Evolutionary conservation across 1,140 invertebrate genomes (phyloP).

Genomic region (Saccostrea glomerata): DNA sequence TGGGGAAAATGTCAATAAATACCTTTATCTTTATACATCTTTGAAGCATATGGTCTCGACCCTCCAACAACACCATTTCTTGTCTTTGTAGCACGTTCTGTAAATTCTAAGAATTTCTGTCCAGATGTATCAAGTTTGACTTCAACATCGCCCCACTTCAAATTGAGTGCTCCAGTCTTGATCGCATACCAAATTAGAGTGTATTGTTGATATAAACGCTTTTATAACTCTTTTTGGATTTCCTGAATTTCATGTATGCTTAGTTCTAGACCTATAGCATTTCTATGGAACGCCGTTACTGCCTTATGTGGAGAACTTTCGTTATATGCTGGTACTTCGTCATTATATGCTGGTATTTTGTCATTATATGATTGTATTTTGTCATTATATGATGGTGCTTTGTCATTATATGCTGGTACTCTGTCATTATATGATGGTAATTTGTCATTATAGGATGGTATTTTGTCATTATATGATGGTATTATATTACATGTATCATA

Average conservation of each 20-base stretch:
- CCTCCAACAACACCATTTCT: background rate
- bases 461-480: too few species aligned
- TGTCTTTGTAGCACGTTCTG: slow-evolving; percentile 43
- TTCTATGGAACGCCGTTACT: too few species aligned
- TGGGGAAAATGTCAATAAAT: background rate
- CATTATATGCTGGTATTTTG: too few species aligned
- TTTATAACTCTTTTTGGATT: slow-evolving; percentile 37
- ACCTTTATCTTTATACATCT: slow-evolving; percentile 35
- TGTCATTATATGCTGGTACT: too few species aligned
- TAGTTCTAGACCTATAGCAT: too few species aligned
- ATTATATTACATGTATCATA: too few species aligned
- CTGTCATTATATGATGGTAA: too few species aligned
- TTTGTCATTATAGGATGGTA: too few species aligned
- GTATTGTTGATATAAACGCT: slow-evolving; percentile 44
- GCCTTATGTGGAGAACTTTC: too few species aligned
- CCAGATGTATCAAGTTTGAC: background rate
- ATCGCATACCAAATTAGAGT: slow-evolving; percentile 42
- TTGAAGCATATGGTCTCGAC: slow-evolving; percentile 20
- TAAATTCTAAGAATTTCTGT: slow-evolving; percentile 39
- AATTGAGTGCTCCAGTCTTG: slow-evolving; percentile 40
- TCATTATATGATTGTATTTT: too few species aligned
- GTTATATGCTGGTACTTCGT: too few species aligned
- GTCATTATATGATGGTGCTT: too few species aligned
- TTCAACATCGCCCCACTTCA: slow-evolving; percentile 41
- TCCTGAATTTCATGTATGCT: background rate